Evolutionary conservation across 2,113 vertebrate genomes (phyloP), one percentile per base, ranked within the genome.

Genomic region (Gobiocypris rarus): DNA sequence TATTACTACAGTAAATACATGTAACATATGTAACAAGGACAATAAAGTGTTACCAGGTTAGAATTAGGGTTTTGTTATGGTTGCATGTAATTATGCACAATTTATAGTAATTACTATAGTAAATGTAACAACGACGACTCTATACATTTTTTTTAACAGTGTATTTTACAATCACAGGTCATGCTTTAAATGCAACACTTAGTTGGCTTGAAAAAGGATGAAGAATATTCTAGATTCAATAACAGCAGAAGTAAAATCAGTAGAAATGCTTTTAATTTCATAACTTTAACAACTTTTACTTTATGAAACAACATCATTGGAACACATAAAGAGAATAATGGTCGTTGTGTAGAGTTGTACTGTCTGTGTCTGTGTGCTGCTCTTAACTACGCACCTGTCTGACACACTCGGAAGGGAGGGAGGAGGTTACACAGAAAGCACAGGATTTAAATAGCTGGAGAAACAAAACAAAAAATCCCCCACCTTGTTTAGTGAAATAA

Each of bases 401-500:
- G 74, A 22, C 77, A 79, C 34, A 61, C 58, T 28, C 70, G 24
- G 52, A 41, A 26, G 17, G 17, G 59, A 17, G 15, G 9, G 15
- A 82, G 73, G 67, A 79, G 65, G 26, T 74, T 24, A 82, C 9
- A 70, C 34, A 81, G 70, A 89, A 71, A 81, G 71, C 50, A 84
- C 4, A 45, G 14, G 3, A 67, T 38, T 75, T 24, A 54, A 73
- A 61, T 17, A 61, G 76, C n/a, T 15, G 34, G 15, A 26, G 28
- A 80, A 59, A 24, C 45, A 69, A 15, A 56, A 38, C 5, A 70
- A 81, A 75, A 76, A 28, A 70, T n/a, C 5, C 26, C 86, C 82
- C 87, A 89, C 86, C 89, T 86, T 82, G 59, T 71, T 70, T 24
- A 15, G 24, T 83, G 65, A 56, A 84, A 82, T 34, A 75, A 67